Percentiles rank a stretch among this genome's conserved stretches.
These are phyloP conservation scores for Coleophora deauratella DNA, from an alignment of 2,888 invertebrate genomes.

Conservation along the genomic window DNA sequence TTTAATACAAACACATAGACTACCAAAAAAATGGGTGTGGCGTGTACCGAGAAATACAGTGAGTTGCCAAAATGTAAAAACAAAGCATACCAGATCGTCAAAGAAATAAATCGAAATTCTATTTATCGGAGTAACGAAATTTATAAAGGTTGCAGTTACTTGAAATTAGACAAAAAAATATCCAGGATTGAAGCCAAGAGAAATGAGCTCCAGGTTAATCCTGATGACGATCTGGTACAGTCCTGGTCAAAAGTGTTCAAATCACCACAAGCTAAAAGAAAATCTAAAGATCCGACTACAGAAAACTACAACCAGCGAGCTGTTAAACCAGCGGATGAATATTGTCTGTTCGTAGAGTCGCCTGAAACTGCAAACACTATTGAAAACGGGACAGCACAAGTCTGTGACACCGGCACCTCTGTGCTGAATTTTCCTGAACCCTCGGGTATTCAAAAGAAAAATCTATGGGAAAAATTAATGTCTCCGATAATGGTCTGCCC, in stretches of 20 bases:
- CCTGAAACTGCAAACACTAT: too few species aligned
- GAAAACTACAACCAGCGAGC: constrained; percentile 17
- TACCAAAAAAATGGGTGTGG: constrained; percentile 27
- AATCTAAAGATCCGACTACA: constrained; percentile 14
- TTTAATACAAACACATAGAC: not conserved
- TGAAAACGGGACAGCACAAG: too few species aligned
- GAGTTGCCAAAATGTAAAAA: constrained; percentile 10
- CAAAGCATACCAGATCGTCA: constrained; percentile 13
- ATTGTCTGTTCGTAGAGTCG: too few species aligned
- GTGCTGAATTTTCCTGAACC: constrained; percentile 21
- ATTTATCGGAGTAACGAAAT: constrained; percentile 31
- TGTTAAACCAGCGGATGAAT: too few species aligned
- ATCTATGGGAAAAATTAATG: constrained; percentile 22
- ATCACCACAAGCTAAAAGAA: constrained; percentile 21
- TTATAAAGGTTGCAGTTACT: constrained; percentile 48
- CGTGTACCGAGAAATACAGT: constrained; percentile 16
- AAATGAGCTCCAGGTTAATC: too few species aligned
- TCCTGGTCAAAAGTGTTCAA: constrained; percentile 43
- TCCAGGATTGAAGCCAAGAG: constrained; percentile 6
- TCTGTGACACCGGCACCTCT: constrained; percentile 18
- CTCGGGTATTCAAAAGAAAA: constrained; percentile 9
- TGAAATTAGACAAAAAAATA: constrained; percentile 1
- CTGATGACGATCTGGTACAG: not conserved
- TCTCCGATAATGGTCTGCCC: constrained; percentile 42
- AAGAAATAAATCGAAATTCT: constrained; percentile 24